Percentiles rank a stretch among this genome's conserved stretches.
These are phyloP conservation scores for Nephrotoma guestfalica DNA, from an alignment of 2,888 invertebrate genomes.

Conservation along the genomic window DNA sequence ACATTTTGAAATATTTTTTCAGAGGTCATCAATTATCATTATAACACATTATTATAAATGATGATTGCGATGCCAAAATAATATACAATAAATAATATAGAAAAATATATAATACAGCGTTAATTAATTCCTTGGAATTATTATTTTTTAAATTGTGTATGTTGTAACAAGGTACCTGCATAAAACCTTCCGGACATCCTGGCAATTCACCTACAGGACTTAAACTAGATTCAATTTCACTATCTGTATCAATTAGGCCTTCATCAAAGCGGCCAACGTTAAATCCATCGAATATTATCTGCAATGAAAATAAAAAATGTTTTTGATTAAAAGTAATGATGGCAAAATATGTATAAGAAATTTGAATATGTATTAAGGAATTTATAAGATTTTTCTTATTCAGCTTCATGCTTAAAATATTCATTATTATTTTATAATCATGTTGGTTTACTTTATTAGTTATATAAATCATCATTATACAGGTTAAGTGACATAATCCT, in stretches of 20 bases:
- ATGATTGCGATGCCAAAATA: not conserved
- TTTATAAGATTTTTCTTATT: not conserved
- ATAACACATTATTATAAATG: not conserved
- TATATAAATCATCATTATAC: too few relatives aligned
- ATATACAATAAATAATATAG: not conserved
- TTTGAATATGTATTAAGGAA: not conserved
- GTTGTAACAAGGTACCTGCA: constrained; percentile 48
- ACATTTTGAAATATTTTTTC: not conserved
- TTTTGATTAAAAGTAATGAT: not conserved
- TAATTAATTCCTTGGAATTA: not conserved
- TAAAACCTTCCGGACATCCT: constrained; percentile 78
- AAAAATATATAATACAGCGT: not conserved
- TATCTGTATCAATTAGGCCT: constrained; percentile 34
- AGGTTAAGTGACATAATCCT: too few relatives aligned
- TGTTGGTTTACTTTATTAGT: too few relatives aligned
- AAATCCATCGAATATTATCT: constrained; percentile 77
- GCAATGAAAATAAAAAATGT: constrained; percentile 18
- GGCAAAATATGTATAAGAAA: not conserved
- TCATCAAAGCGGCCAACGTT: constrained; percentile 70
- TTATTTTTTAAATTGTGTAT: constrained; percentile 26
- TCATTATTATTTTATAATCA: not conserved
- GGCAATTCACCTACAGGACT: constrained; percentile 42
- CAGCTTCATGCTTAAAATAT: not conserved
- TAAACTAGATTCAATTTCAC: constrained; percentile 30
- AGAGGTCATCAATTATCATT: not conserved